Evolutionary conservation across 2,113 vertebrate genomes (phyloP), one percentile per base, ranked within the genome.

Genomic region (Paramisgurnus dabryanus): DNA sequence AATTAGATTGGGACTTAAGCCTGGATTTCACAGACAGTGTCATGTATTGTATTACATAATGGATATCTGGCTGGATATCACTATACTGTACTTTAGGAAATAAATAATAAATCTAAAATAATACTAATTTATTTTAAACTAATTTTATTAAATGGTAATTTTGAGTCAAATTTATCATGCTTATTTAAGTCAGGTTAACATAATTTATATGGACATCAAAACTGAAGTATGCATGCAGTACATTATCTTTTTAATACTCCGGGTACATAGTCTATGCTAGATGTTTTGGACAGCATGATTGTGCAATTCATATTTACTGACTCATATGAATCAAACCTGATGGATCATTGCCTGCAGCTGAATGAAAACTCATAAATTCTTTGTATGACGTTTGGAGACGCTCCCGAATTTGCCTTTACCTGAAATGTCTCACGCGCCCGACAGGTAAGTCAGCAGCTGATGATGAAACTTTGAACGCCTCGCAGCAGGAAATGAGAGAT

Each of bases 301-400:
- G 49, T n/a, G 50, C 72, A 80, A 74, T 40, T 40, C 5, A 70
- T 15, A 12, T 41, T 58, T 61, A 55, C 4, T 58, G 66, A 57
- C 53, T 76, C 27, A 47, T 41, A 0, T 60, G 1, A 61, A 11
- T 67, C 69, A 53, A 39, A 60, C 58, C 34, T 64, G 70, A 72
- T 80, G 72, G 80, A 57, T 85, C 67, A 85, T 68, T 27, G 13
- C 8, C 58, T 49, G n/a, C 50, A 45, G 27, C 53, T 11, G 18
- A 55, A 67, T 17, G 12, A 66, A 47, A 53, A 66, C 9, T 58
- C 53, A 55, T 81, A 53, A 78, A 72, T 81, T 55, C 60, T 73
- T 34, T 43, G 41, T 18, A 4, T 2, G 49, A n/a, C 12, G 57
- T 69, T n/a, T 61, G 43, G 61, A 64, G 67, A 69, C 63, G 41